These are phyloP conservation scores for Ptilodon capucinus DNA, from an alignment of 2,888 invertebrate genomes.

Conservation along the genomic window DNA sequence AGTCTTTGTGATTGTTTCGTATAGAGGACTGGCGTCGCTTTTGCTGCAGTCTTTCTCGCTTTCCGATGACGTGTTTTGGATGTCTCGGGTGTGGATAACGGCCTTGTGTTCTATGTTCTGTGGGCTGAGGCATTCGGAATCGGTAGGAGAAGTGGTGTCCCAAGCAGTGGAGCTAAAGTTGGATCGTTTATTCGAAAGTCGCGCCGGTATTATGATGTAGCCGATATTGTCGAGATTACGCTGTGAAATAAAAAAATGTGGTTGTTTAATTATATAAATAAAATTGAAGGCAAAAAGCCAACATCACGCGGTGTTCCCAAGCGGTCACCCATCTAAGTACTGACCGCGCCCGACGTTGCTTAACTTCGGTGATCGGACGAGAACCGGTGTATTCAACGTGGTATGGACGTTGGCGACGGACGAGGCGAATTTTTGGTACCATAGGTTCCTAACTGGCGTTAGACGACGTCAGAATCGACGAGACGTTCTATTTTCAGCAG, in stretches of 20 bases:
- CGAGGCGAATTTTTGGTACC: not conserved
- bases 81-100: constrained; percentile 46
- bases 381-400: constrained; percentile 75
- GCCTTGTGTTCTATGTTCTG: constrained; percentile 54
- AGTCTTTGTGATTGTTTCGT: constrained; percentile 57
- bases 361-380: constrained; percentile 80
- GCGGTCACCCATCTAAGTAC: constrained; percentile 79
- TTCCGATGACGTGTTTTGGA: constrained; percentile 48
- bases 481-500: too few species aligned
- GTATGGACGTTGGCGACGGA: constrained; percentile 59
- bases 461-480: not conserved
- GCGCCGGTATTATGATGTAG: constrained; percentile 67
- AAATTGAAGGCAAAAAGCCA: constrained; percentile 49
- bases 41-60: constrained; percentile 60
- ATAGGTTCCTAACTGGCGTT: not conserved
- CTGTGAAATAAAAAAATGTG: constrained; percentile 41
- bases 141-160: constrained; percentile 62
- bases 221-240: constrained; percentile 61
- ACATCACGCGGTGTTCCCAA: constrained; percentile 69
- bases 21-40: constrained; percentile 52
- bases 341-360: constrained; percentile 77
- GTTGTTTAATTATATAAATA: not conserved
- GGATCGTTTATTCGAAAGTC: constrained; percentile 51
- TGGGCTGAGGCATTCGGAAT: constrained; percentile 63
- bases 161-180: constrained; percentile 58